Evolutionary conservation across 2,797 vertebrate genomes (phyloP).

Genomic region (Anguilla megastoma): DNA sequence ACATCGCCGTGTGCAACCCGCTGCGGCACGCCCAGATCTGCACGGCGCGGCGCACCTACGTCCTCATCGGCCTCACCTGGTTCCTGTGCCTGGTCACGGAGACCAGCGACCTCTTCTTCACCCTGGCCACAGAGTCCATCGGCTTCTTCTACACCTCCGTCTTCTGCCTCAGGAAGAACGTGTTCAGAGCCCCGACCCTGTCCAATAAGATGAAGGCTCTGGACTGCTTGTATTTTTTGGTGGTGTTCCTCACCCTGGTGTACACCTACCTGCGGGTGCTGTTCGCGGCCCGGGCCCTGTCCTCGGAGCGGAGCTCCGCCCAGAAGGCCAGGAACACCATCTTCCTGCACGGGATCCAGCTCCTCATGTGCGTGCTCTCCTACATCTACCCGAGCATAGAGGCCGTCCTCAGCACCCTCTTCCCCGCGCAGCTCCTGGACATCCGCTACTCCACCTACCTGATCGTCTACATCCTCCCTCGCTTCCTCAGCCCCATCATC

Average conservation of each 20-base stretch:
- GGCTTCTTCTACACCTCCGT: conserved; percentile 59
- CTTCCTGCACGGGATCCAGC: conserved; percentile 71
- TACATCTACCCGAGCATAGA: conserved; percentile 72
- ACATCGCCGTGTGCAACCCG: conserved; percentile 69
- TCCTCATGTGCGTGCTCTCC: conserved; percentile 75
- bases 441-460: conserved; percentile 70
- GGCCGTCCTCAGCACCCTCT: conserved; percentile 54
- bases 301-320: conserved; percentile 55
- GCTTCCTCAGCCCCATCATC: conserved; percentile 71
- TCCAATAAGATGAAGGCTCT: conserved; percentile 59
- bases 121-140: conserved; percentile 43
- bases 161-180: conserved; percentile 65
- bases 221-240: conserved; percentile 69
- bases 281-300: conserved; percentile 56
- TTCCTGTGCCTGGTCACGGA: conserved; percentile 53
- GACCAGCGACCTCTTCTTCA: conserved; percentile 65
- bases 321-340: conserved; percentile 70
- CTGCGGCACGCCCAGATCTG: conserved; percentile 67
- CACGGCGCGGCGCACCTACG: conserved; percentile 62
- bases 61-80: conserved; percentile 66
- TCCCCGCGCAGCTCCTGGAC: conserved; percentile 57
- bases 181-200: conserved; percentile 67
- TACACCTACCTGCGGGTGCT: conserved; percentile 70
- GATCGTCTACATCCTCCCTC: conserved; percentile 68
- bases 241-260: conserved; percentile 67